Base-by-base conservation (phyloP, 2,888 invertebrate species). In the Azorinus chamasolen region DNA sequence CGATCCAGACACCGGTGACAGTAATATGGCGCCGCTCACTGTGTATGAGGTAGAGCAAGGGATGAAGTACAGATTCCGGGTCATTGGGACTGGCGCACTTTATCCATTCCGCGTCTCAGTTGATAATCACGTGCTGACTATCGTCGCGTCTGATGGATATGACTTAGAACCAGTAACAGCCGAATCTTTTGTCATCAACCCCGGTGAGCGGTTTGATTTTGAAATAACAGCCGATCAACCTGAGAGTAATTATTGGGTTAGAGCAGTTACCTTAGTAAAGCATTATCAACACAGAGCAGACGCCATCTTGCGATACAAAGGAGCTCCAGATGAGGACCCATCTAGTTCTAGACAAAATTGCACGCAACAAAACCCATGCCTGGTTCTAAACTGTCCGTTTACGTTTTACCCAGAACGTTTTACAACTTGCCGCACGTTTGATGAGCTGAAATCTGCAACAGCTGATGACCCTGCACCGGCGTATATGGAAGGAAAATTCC, bases 201-300 rank as follows among this genome's bases (percentile, higher is more conserved):
- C 87, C 0, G 89, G 88, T 0, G 89, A 90, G 66, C 68, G 87
- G 24, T 84, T 82, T 51, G 89, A 90, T 66, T 87, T 91, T 50
- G 79, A 85, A 27, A 51, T 91, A 2, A 64, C 48, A 12, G 82
- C 89, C 0, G 72, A 86, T 46, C 81, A 87, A 58, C 2, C 70
- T 0, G 55, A 73, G 4, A 83, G 62, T 0, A 87, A 85, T 32
- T 90, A 90, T 68, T 90, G 88, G 89, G 55, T 91, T 6, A 74
- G 89, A 14, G 87, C 79, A 1, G 50, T 77, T 45, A 85, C 84
- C 1, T 46, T 87, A n/a, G 85, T 84, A 20, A 54, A 55, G n/a
- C 68, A 46, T 12, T 55, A 48, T 8, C 66, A 66, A 27, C 83
- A 85, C 24, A 37, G 32, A 10, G 83, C 68, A 18, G 70, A 81